Evolutionary conservation across 1,140 invertebrate genomes (phyloP).

Genomic region (Chelonus insularis): DNA sequence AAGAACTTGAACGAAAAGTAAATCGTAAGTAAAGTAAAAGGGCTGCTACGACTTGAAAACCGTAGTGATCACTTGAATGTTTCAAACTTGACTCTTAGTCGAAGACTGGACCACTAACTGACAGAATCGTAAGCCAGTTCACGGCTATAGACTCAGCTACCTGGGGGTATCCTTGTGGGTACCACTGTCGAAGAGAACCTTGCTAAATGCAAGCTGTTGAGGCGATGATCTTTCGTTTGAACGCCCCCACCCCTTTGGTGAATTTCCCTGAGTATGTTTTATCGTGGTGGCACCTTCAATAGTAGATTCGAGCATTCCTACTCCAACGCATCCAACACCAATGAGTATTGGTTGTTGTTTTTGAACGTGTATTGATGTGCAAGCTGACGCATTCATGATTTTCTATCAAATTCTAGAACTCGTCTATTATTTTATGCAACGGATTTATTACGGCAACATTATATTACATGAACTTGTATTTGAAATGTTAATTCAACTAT

Average conservation of each 20-base stretch:
- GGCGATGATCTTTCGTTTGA: conserved; percentile 2
- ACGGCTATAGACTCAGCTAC: conserved; percentile 4
- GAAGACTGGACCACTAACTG: conserved; percentile 33
- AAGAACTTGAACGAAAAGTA: too few relatives aligned
- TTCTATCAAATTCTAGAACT: too few relatives aligned
- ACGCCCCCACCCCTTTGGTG: not conserved
- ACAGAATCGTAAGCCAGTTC: conserved; percentile 17
- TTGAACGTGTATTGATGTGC: too few relatives aligned
- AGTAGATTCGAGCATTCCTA: conserved; percentile 12
- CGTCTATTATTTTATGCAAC: too few relatives aligned
- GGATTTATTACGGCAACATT: too few relatives aligned
- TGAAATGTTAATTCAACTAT: too few relatives aligned
- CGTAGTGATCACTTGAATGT: conserved; percentile 1
- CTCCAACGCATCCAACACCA: not conserved
- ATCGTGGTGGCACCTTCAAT: not conserved
- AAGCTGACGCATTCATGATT: too few relatives aligned
- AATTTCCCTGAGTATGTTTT: not conserved
- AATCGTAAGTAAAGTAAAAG: too few relatives aligned
- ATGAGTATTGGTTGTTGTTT: too few relatives aligned
- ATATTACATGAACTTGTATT: too few relatives aligned
- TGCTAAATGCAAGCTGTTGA: conserved; percentile 15
- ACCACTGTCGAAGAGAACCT: conserved; percentile 19
- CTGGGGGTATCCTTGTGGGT: conserved; percentile 15
- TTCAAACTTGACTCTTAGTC: conserved; percentile 20
- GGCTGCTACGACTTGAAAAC: too few relatives aligned